A percentile compares a stretch with the other conserved stretches of the same genome.
Evolutionary conservation across 2,888 invertebrate genomes (phyloP).

Genomic region (Folsomia manolachei): DNA sequence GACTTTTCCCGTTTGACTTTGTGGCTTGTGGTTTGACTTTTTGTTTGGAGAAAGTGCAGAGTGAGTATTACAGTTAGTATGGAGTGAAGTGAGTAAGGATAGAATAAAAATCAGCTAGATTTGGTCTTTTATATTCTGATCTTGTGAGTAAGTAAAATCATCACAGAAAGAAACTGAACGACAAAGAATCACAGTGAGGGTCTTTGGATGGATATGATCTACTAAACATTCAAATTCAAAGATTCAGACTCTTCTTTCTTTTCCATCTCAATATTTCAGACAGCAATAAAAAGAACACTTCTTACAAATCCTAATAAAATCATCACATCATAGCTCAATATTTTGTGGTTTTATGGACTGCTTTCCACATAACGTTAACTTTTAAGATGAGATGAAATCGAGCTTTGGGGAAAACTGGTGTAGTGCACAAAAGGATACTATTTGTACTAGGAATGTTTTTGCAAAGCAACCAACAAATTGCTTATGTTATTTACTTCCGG

Average conservation of each 20-base stretch:
- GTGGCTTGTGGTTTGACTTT: neutral
- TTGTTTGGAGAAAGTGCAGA: neutral
- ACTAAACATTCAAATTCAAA: neutral
- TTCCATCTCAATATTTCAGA: neutral
- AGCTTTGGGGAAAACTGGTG: no score
- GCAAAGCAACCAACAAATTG: no score
- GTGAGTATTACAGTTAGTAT: no score
- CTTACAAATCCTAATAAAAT: neutral
- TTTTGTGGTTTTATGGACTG: neutral
- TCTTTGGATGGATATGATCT: neutral
- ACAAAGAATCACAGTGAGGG: no score
- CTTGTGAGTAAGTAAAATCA: neutral
- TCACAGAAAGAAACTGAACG: neutral
- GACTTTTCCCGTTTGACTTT: neutral
- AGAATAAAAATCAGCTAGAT: neutral
- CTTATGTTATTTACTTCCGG: no score
- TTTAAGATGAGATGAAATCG: neutral
- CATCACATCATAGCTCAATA: neutral
- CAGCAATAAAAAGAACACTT: neutral
- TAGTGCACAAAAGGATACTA: no score
- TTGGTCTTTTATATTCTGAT: conserved; percentile 1
- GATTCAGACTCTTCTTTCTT: no score
- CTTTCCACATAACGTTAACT: neutral
- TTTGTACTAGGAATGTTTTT: no score
- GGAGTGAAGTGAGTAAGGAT: neutral